These are phyloP conservation scores for Squalus acanthias DNA, from an alignment of 2,797 vertebrate genomes.

Conservation along the genomic window DNA sequence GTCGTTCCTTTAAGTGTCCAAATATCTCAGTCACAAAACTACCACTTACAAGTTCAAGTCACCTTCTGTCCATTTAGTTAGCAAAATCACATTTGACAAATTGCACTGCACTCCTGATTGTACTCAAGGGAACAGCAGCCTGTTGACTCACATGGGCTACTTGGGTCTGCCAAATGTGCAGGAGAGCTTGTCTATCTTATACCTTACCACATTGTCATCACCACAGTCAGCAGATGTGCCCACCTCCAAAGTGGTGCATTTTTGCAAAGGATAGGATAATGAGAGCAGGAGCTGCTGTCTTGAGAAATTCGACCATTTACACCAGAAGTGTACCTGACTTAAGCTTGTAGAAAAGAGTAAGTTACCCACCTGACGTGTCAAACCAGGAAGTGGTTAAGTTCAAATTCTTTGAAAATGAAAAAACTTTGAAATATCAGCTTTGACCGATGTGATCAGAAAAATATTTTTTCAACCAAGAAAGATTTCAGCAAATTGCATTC, in stretches of 20 bases:
- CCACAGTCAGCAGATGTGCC: not conserved
- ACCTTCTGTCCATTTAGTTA: not conserved
- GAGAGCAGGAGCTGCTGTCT: not conserved
- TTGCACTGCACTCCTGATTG: not conserved
- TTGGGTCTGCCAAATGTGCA: not conserved
- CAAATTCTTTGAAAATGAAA: not conserved
- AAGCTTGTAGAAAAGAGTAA: not conserved
- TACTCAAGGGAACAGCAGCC: not conserved
- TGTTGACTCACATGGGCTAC: not conserved
- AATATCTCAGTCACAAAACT: not conserved
- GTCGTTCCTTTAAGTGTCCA: not conserved
- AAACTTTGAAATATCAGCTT: not conserved
- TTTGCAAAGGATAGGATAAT: not conserved
- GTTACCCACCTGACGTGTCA: not conserved
- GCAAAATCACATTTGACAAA: not conserved
- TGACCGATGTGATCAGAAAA: not conserved
- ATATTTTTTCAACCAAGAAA: not conserved
- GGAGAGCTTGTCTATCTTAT: not conserved
- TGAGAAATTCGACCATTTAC: not conserved
- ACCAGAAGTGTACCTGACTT: not conserved
- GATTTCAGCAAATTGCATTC: not conserved
- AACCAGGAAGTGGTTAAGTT: not conserved
- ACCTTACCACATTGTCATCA: not conserved
- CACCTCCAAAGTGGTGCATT: not conserved
- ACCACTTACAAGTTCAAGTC: not conserved